Conservation (phyloP, 2,113 vertebrate species). For the Ammodramus savannarum region DNA sequence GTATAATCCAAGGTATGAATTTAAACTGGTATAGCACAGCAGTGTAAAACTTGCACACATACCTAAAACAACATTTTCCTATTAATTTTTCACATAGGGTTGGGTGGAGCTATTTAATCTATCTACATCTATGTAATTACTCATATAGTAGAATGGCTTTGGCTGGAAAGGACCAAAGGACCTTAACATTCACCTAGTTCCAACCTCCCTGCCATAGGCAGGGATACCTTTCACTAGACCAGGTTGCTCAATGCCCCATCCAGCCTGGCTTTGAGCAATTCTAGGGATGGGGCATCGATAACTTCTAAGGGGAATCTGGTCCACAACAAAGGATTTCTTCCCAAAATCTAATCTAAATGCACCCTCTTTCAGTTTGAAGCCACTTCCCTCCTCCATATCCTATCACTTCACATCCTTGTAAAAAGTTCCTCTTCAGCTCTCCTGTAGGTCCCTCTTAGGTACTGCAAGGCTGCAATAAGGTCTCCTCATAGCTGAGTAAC, state of each 20-base stretch:
- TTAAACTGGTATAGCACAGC: neutral
- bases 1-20: neutral
- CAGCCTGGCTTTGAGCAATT: neutral
- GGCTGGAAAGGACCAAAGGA: neutral
- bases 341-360: neutral
- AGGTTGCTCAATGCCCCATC: neutral
- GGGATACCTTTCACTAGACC: neutral
- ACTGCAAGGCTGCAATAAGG: neutral
- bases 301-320: neutral
- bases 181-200: neutral
- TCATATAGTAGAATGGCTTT: neutral
- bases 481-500: neutral
- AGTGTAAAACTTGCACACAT: neutral
- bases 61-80: neutral
- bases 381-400: neutral
- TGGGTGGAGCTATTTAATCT: neutral
- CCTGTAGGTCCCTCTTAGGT: neutral
- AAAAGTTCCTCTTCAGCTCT: neutral
- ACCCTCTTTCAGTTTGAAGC: neutral
- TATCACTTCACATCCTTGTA: neutral
- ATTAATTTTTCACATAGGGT: neutral
- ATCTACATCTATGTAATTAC: neutral
- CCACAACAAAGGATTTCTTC: neutral
- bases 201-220: neutral
- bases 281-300: neutral